These are phyloP conservation scores for Sardinella longiceps DNA, from an alignment of 2,797 vertebrate genomes.

Conservation along the genomic window DNA sequence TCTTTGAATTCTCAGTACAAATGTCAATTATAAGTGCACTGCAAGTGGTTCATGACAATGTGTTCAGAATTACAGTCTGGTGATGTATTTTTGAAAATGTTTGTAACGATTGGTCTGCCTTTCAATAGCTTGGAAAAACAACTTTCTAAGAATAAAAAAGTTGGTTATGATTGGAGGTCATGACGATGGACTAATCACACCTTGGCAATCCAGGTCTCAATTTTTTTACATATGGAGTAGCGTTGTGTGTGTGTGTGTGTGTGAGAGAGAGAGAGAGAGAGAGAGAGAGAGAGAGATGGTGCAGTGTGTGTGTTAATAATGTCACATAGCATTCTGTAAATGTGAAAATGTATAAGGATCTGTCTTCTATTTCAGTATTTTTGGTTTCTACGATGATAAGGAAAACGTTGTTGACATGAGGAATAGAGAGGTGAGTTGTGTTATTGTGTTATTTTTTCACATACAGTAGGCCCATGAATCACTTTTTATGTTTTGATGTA, in stretches of 20 bases:
- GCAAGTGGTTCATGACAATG: no score
- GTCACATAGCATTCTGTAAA: background rate
- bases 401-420: slow-evolving; percentile 48
- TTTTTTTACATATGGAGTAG: no score
- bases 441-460: background rate
- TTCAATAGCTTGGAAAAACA: background rate
- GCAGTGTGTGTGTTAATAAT: no score
- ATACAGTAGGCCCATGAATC: no score
- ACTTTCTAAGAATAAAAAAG: slow-evolving; percentile 67
- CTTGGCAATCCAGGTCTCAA: slow-evolving; percentile 52
- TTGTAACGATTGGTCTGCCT: background rate
- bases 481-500: background rate
- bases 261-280: no score
- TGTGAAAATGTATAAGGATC: background rate
- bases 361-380: background rate
- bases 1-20: no score
- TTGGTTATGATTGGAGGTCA: slow-evolving; percentile 73
- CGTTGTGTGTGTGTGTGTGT: no score
- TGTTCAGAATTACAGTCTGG: no score
- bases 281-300: no score
- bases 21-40: no score
- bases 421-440: background rate
- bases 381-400: slow-evolving; percentile 63
- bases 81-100: no score
- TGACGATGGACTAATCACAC: slow-evolving; percentile 72